A percentile compares a stretch with the other conserved stretches of the same genome.
phyloP scores from a whole-genome alignment of 64 coral and sea anemone genomes.

The Dendronephthya gigantea region DNA sequence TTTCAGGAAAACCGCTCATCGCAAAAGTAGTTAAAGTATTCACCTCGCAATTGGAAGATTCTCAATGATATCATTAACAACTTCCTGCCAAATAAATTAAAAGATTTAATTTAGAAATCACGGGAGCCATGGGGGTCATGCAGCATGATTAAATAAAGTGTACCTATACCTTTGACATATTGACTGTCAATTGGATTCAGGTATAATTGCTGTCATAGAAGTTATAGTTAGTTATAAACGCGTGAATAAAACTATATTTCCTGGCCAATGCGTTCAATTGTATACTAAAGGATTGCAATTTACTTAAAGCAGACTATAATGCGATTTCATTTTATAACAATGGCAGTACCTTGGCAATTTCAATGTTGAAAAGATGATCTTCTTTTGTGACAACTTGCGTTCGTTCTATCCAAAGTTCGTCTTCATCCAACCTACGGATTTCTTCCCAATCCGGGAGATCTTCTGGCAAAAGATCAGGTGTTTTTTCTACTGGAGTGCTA shows the following conservation, averaged over 20 bases:
- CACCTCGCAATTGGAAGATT: slow-evolving; percentile 58
- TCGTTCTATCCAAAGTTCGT: slow-evolving; percentile 91
- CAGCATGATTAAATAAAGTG: too few species aligned
- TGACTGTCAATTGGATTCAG: too few species aligned
- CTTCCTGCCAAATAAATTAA: slow-evolving; percentile 37
- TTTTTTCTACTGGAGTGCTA: neutral
- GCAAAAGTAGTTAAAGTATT: neutral
- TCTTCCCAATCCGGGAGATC: slow-evolving; percentile 57
- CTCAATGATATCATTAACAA: slow-evolving; percentile 52
- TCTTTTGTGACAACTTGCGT: slow-evolving; percentile 80
- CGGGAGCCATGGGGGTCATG: too few species aligned
- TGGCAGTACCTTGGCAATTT: slow-evolving; percentile 49
- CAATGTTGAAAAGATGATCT: slow-evolving; percentile 58
- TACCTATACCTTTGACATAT: too few species aligned
- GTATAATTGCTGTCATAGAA: too few species aligned
- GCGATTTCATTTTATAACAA: too few species aligned
- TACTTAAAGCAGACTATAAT: too few species aligned
- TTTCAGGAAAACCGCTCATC: neutral
- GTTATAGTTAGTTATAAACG: too few species aligned
- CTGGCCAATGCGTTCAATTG: too few species aligned
- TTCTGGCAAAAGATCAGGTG: neutral
- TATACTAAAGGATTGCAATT: too few species aligned
- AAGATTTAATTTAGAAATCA: too few species aligned
- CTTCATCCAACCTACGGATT: slow-evolving; percentile 81
- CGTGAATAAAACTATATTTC: too few species aligned